These are phyloP conservation scores for Cyprinodon tularosa DNA, from an alignment of 2,113 vertebrate genomes.

Conservation along the genomic window DNA sequence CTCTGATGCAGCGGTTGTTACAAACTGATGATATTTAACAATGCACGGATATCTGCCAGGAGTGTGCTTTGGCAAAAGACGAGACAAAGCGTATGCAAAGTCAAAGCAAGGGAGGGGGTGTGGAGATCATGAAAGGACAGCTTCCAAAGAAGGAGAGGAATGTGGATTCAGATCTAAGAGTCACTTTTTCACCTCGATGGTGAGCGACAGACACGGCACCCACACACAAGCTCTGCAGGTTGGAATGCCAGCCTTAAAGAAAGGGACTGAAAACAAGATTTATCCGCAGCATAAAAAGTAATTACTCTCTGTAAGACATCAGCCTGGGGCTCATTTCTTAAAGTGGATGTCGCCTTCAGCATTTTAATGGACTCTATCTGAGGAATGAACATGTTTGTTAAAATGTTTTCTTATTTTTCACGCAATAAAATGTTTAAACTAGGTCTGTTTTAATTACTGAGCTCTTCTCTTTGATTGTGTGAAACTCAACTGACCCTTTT, in stretches of 20 bases:
- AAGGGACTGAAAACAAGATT: not conserved
- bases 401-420: not conserved
- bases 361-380: not conserved
- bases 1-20: not conserved
- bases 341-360: not conserved
- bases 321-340: not conserved
- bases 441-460: not conserved
- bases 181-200: not conserved
- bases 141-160: not conserved
- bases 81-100: not conserved
- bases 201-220: not conserved
- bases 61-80: not conserved
- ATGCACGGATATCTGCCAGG: not conserved
- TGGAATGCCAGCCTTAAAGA: not conserved
- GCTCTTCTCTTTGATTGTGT: not conserved
- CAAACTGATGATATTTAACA: slow-evolving; percentile 1
- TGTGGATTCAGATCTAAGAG: not conserved
- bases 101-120: not conserved
- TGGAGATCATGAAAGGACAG: not conserved
- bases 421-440: not conserved
- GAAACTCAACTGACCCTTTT: not conserved
- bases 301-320: not conserved
- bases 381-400: not conserved
- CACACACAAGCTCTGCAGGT: not conserved
- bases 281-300: not conserved